Base-by-base conservation (phyloP, 1,140 invertebrate species). In the Zaprionus inermis region DNA sequence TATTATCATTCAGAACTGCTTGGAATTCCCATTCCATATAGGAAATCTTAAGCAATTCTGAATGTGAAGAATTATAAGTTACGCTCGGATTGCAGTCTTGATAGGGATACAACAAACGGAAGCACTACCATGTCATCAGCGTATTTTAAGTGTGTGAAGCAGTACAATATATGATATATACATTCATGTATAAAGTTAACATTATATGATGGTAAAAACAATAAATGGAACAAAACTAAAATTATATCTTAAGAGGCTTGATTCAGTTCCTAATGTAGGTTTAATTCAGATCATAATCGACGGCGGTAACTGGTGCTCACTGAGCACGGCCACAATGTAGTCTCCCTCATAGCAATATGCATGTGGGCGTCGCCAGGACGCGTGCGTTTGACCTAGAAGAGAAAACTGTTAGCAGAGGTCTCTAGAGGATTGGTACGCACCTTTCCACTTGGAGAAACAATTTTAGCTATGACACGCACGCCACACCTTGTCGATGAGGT, bases 211-310 rank as follows among this genome's bases (percentile, higher is more conserved):
- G 38, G n/a, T 41, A 16, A 16, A 44, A 44, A 44, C 6, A 44
- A 44, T 44, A 44, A 44, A 44, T 44, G n/a, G 38, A 44, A 44
- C 3, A 38, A 44, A 44, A 44, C 38, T 44, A 44, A 44, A 41
- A 41, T 7, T 9, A 41, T 1, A 28, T 28, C 1, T 28, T 28
- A 44, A 10, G n/a, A n/a, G n/a, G n/a, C n/a, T n/a, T n/a, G n/a
- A n/a, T n/a, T n/a, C n/a, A n/a, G n/a, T n/a, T n/a, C n/a, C n/a
- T n/a, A n/a, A n/a, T n/a, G n/a, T n/a, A n/a, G n/a, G n/a, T n/a
- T n/a, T n/a, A n/a, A n/a, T n/a, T n/a, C n/a, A n/a, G n/a, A n/a
- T n/a, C n/a, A n/a, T n/a, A n/a, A n/a, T n/a, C n/a, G n/a, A n/a
- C n/a, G n/a, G n/a, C n/a, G n/a, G n/a, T n/a, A n/a, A n/a, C n/a